Percentiles rank a stretch among this genome's conserved stretches.
These are phyloP conservation scores for Achatina immaculata DNA, from an alignment of 1,140 invertebrate genomes.

Conservation along the genomic window DNA sequence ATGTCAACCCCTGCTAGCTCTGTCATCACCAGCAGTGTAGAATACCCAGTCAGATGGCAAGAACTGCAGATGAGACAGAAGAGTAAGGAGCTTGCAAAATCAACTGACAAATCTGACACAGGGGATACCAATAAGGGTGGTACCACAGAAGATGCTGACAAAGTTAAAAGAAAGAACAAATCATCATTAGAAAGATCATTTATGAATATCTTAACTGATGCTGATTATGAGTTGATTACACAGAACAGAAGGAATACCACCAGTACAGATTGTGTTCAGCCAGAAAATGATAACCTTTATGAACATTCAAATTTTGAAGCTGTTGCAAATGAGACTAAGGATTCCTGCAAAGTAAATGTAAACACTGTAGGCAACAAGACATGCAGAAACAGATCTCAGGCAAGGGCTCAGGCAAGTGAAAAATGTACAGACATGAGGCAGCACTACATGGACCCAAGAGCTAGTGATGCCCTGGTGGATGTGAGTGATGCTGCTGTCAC, in stretches of 20 bases:
- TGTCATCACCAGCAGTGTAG: neutral
- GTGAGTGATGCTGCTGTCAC: neutral
- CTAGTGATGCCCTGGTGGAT: constrained; percentile 11
- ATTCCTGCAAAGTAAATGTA: neutral
- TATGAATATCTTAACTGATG: too few relatives aligned
- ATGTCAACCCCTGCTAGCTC: constrained; percentile 44
- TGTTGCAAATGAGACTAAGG: neutral
- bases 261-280: neutral
- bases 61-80: neutral
- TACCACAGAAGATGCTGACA: neutral
- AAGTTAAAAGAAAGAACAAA: neutral
- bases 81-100: neutral
- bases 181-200: neutral
- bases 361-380: neutral
- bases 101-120: neutral
- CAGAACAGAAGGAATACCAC: neutral
- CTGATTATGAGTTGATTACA: neutral
- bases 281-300: neutral
- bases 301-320: neutral
- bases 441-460: constrained; percentile 12
- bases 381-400: constrained; percentile 7
- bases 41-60: neutral
- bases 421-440: constrained; percentile 25
- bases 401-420: constrained; percentile 11
- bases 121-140: neutral